These are phyloP conservation scores for Calyptomena viridis DNA, from an alignment of 2,113 vertebrate genomes.

Conservation along the genomic window DNA sequence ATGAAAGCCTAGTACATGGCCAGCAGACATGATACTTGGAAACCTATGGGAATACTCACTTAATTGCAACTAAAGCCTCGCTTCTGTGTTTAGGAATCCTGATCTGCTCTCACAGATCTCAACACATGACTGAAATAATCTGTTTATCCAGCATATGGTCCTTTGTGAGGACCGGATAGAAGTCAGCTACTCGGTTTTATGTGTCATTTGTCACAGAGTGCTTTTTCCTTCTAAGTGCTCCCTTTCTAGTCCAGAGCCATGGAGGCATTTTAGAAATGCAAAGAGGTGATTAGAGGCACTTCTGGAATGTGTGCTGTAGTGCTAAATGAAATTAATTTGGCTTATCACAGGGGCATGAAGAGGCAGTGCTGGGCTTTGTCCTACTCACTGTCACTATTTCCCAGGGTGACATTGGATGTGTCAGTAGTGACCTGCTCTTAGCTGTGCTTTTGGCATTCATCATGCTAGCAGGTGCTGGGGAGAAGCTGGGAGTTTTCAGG, in stretches of 20 bases:
- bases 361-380: conserved; percentile 6
- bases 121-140: conserved; percentile 46
- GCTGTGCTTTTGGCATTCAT: neutral
- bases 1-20: neutral
- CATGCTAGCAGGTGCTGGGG: neutral
- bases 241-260: neutral
- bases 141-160: conserved; percentile 28
- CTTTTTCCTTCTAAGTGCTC: neutral
- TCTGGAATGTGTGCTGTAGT: neutral
- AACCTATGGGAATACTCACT: conserved; percentile 9
- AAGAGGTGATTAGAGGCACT: conserved; percentile 33
- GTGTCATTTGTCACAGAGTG: neutral
- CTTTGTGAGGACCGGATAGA: neutral
- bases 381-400: neutral
- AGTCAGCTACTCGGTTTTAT: neutral
- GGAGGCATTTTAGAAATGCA: conserved; percentile 46
- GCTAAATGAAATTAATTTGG: conserved; percentile 36
- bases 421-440: neutral
- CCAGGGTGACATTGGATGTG: neutral
- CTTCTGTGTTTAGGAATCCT: conserved; percentile 19
- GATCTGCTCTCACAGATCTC: conserved; percentile 28
- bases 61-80: neutral
- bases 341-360: neutral
- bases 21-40: neutral
- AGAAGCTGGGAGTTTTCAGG: neutral